Evolutionary conservation across 1,140 invertebrate genomes (phyloP), one percentile per base, ranked within the genome.

Genomic region (Sycophaga agraensis): DNA sequence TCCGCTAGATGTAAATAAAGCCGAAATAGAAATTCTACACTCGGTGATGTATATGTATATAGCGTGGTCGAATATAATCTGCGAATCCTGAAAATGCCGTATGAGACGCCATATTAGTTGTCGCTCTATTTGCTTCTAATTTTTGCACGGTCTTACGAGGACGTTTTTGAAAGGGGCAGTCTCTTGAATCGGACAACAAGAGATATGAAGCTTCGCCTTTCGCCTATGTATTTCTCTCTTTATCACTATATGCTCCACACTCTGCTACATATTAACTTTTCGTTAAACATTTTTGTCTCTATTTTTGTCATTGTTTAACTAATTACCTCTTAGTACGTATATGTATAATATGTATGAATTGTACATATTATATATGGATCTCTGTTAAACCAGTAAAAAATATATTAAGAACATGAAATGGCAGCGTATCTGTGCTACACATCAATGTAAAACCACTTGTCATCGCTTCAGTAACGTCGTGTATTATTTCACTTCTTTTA

Each of bases 401-500:
- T 24, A 43, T n/a, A n/a, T n/a, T n/a, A 31, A 31, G 11, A 31
- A 31, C 21, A 56, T 16, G 17, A 59, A 39, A 34, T 49, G 50
- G 39, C 21, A 57, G 49, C 68, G 68, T 79, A 73, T 75, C 68
- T 80, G 73, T 79, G 77, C 74, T 78, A 81, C 76, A 79, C 78
- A 81, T 76, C 72, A 78, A 79, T 81, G 79, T 80, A 39, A 75
- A 77, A 72, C 73, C 76, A 80, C 77, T 72, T 66, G 70, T 72
- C 69, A 79, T 76, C 59, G 77, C 78, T 80, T 79, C 64, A 78
- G 73, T 77, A 77, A 78, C 71, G 70, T 74, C 71, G 68, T 75
- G 62, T 78, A 75, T 63, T 71, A 63, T 58, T 70, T 71, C 60
- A 56, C 60, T 56, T 54, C 43, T 40, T n/a, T 31, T 17, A 48